Percentiles rank a stretch among this genome's conserved stretches.
These are phyloP conservation scores for Epirrhoe alternata DNA, from an alignment of 2,888 invertebrate species.

Conservation along the genomic window DNA sequence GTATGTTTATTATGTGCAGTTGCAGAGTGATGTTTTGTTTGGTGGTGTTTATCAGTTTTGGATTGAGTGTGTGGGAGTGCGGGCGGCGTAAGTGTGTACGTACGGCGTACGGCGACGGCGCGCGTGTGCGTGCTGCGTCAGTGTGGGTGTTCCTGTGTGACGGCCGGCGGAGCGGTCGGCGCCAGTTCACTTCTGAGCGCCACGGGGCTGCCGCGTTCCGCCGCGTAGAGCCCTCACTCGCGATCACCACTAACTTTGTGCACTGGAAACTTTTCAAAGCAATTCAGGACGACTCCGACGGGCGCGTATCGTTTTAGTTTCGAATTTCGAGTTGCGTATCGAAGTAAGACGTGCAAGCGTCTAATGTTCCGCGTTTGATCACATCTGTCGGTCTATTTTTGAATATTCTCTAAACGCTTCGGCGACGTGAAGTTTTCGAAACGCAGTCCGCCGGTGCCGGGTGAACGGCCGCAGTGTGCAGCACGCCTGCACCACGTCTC, in stretches of 20 bases:
- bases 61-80: constrained; percentile 54
- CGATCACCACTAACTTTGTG: constrained; percentile 80
- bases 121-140: constrained; percentile 51
- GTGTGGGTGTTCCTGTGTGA: constrained; percentile 75
- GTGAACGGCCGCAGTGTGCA: constrained; percentile 83
- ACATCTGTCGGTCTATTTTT: constrained; percentile 80
- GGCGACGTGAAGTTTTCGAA: constrained; percentile 81
- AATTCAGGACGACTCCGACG: constrained; percentile 63
- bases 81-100: constrained; percentile 49
- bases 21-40: constrained; percentile 75
- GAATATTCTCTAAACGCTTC: constrained; percentile 83
- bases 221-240: constrained; percentile 71
- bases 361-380: constrained; percentile 69
- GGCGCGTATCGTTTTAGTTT: constrained; percentile 60
- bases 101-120: constrained; percentile 38
- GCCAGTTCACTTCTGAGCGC: constrained; percentile 78
- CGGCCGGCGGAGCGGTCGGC: constrained; percentile 61
- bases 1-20: constrained; percentile 66
- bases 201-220: constrained; percentile 73
- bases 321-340: constrained; percentile 59
- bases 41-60: constrained; percentile 78
- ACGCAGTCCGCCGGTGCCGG: constrained; percentile 78
- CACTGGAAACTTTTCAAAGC: constrained; percentile 83
- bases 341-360: constrained; percentile 60
- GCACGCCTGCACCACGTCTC: constrained; percentile 76